phyloP scores from a whole-genome alignment of 2,113 vertebrate species.

The Podiceps cristatus region DNA sequence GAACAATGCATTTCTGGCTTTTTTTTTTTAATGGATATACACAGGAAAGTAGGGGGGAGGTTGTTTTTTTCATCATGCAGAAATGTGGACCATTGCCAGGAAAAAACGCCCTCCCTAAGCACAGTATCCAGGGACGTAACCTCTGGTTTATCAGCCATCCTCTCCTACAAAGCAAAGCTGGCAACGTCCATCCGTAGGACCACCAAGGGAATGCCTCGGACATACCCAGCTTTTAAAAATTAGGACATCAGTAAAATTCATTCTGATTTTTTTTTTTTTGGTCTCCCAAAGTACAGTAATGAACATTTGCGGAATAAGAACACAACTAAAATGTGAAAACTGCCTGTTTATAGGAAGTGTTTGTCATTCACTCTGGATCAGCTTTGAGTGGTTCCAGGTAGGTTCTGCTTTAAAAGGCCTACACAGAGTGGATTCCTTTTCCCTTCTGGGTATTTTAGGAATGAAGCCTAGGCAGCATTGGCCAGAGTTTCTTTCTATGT shows the following conservation, averaged over 20 bases:
- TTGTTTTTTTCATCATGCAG: neutral
- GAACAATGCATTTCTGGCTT: neutral
- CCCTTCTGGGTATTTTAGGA: neutral
- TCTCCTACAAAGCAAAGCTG: neutral
- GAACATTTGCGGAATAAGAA: neutral
- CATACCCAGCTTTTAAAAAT: neutral
- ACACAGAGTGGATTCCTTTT: neutral
- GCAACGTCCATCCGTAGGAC: fast-evolving
- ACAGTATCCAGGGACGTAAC: neutral
- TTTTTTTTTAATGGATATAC: no score
- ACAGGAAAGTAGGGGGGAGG: neutral
- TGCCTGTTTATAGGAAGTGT: neutral
- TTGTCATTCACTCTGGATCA: neutral
- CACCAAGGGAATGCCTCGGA: neutral
- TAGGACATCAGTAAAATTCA: neutral
- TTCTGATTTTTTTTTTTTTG: neutral
- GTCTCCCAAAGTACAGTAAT: neutral
- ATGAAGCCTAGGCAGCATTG: neutral
- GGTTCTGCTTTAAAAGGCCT: neutral
- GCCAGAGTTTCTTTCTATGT: neutral
- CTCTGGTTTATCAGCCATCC: neutral
- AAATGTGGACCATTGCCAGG: neutral
- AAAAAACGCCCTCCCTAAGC: neutral
- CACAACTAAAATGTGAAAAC: neutral
- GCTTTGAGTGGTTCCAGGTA: neutral